These are phyloP conservation scores for Micromys minutus DNA, from an alignment of 2,113 vertebrate genomes.

Conservation along the genomic window DNA sequence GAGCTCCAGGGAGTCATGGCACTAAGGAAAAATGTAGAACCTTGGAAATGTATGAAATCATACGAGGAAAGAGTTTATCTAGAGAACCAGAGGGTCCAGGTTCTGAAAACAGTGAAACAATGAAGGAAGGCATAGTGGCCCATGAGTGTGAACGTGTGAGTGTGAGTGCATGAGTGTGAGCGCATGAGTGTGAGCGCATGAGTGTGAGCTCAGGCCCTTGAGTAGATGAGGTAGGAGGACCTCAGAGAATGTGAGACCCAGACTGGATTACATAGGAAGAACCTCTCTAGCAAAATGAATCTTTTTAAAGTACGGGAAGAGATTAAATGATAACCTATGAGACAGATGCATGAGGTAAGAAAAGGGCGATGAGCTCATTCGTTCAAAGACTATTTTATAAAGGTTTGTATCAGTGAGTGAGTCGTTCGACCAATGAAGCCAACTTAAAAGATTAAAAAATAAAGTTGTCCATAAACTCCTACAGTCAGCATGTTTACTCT, in stretches of 20 bases:
- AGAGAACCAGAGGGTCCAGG: background rate
- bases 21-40: conserved; percentile 37
- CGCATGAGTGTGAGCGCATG: background rate
- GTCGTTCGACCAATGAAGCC: too few relatives aligned
- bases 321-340: background rate
- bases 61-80: background rate
- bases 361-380: background rate
- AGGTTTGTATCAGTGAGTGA: background rate
- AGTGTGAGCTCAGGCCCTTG: background rate
- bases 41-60: conserved; percentile 33
- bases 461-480: too few relatives aligned
- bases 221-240: background rate
- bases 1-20: conserved; percentile 4
- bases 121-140: background rate
- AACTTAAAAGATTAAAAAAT: background rate
- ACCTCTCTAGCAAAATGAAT: background rate
- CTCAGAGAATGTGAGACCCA: background rate
- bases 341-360: background rate
- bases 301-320: background rate
- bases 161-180: too few relatives aligned
- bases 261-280: background rate
- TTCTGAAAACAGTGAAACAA: conserved; percentile 18
- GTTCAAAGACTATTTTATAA: background rate
- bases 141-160: background rate
- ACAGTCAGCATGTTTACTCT: too few relatives aligned